A percentile compares a stretch with the other conserved stretches of the same genome.
phyloP scores from a whole-genome alignment of 35 echinoderm and acorn worm genomes.

The Lytechinus variegatus region DNA sequence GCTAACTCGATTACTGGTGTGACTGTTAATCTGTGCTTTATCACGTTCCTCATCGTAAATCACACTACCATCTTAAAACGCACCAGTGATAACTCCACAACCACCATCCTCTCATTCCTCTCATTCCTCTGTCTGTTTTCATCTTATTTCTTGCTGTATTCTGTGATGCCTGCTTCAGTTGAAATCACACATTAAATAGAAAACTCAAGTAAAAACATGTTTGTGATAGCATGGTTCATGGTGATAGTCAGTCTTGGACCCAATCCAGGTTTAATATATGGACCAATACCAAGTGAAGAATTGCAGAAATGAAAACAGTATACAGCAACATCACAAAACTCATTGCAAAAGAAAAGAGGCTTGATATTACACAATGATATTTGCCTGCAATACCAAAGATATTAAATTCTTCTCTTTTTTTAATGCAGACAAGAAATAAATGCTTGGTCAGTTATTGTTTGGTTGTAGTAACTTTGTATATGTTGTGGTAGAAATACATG shows the following conservation, averaged over 20 bases:
- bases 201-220: neutral
- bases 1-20: neutral
- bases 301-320: neutral
- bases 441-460: no score
- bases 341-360: neutral
- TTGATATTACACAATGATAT: neutral
- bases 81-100: neutral
- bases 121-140: neutral
- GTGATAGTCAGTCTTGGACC: neutral
- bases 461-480: no score
- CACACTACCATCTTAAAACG: neutral
- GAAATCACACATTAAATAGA: neutral
- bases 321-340: neutral
- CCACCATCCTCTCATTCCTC: neutral
- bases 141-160: neutral
- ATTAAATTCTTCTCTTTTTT: no score
- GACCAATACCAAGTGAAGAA: neutral
- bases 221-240: no score
- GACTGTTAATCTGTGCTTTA: neutral
- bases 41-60: constrained; percentile 10
- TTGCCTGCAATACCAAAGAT: neutral
- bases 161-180: neutral
- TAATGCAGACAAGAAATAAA: no score
- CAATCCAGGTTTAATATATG: neutral
- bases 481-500: no score